Base-by-base conservation (phyloP, 2,888 invertebrate genomes). In the Mesoligia furuncula region DNA sequence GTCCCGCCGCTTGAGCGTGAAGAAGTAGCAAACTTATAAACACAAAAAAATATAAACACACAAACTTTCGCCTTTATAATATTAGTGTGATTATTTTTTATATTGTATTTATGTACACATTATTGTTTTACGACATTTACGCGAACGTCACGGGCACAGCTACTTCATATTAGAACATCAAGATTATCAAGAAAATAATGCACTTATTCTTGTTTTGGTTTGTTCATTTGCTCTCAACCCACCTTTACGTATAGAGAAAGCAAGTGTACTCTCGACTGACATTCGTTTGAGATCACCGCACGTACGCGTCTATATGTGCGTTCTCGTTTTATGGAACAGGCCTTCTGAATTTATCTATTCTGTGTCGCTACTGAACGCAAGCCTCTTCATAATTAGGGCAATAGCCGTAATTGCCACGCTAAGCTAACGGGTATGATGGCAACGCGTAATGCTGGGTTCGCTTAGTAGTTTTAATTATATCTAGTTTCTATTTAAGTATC, bases 351-450 rank as follows among this genome's bases (percentile, higher is more conserved):
- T n/a, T 1, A 11, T 15, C 15, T 79, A 20, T n/a, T 39, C n/a
- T 39, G 20, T 59, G 73, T 4, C 17, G 27, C n/a, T 20, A 15
- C 45, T 67, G 27, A 51, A 76, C 62, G 74, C 69, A 71, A 70
- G 62, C 45, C 59, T 74, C 71, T 71, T 67, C 57, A 64, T 74
- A 82, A 84, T 84, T 84, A 67, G 66, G 59, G 80, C 51, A 74
- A 84, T 80, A 73, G 36, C 71, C 64, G 54, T 84, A 84, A 84
- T 80, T 80, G 36, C 74, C 59, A 66, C 17, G 42, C 79, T 78
- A 62, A 68, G 83, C 36, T 72, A 65, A 68, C 42, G 20, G 20
- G 39, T 64, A 27, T 59, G 59, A 69, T 59, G 31, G 57, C 42
- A 51, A 15, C 31, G 59, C 42, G n/a, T 57, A 66, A 6, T 20